Conservation (phyloP, 2,888 invertebrate genomes). For the Cephus sareptanus region DNA sequence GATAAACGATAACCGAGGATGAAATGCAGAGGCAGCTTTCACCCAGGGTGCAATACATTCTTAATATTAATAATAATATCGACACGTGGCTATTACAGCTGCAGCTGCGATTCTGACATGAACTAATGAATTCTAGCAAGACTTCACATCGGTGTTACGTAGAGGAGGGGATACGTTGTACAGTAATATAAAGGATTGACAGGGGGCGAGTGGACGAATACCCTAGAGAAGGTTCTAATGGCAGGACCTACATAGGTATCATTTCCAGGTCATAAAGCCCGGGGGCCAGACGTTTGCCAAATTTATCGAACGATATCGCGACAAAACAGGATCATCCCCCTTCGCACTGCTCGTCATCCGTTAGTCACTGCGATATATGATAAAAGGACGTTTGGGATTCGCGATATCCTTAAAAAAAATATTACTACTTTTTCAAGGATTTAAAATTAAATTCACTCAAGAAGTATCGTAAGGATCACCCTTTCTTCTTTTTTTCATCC, state of each 20-base stretch:
- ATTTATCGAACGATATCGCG: slow-evolving; percentile 17
- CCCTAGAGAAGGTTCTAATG: neutral
- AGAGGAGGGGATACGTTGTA: slow-evolving; percentile 15
- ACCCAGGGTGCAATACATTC: slow-evolving; percentile 4
- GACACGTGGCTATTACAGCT: slow-evolving; percentile 38
- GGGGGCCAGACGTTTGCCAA: slow-evolving; percentile 6
- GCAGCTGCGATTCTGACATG: slow-evolving; percentile 40
- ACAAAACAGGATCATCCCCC: slow-evolving; percentile 5
- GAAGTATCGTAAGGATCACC: neutral
- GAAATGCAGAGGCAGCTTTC: neutral
- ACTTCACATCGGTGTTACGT: slow-evolving; percentile 9
- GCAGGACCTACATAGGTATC: slow-evolving; percentile 6
- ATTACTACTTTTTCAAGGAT: neutral
- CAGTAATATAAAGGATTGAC: slow-evolving; percentile 16
- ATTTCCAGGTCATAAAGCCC: slow-evolving; percentile 17
- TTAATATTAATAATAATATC: slow-evolving; percentile 48
- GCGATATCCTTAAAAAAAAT: neutral
- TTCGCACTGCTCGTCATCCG: neutral
- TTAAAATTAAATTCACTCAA: neutral
- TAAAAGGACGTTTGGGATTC: neutral
- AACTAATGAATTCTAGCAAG: slow-evolving; percentile 43
- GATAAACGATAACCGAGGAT: neutral
- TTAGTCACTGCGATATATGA: neutral
- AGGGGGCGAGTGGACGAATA: neutral
- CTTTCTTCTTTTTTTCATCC: neutral